A percentile compares a stretch with the other conserved stretches of the same genome.
phyloP scores from a whole-genome alignment of 2,888 invertebrate species.

The Amorpha juglandis region DNA sequence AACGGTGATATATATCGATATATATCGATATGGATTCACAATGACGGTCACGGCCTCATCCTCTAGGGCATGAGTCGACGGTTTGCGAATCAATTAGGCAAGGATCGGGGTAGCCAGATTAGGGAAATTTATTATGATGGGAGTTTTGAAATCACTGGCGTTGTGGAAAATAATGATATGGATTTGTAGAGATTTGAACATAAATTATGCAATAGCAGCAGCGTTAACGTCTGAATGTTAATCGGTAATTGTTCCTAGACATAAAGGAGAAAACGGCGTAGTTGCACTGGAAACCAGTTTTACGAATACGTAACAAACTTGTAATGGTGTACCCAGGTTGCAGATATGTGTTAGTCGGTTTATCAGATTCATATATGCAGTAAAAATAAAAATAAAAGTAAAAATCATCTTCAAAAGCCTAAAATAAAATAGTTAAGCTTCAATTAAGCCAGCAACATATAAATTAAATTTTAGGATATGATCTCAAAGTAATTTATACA shows the following conservation, averaged over 20 bases:
- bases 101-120: constrained; percentile 44
- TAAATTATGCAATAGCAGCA: too few species aligned
- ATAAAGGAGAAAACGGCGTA: not conserved
- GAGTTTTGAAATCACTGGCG: constrained; percentile 9
- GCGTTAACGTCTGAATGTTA: too few species aligned
- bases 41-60: constrained; percentile 26
- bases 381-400: too few species aligned
- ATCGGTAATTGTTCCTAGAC: too few species aligned
- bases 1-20: constrained; percentile 17
- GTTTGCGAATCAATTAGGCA: constrained; percentile 67
- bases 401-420: too few species aligned
- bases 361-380: too few species aligned
- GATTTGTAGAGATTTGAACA: not conserved
- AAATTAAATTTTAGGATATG: too few species aligned
- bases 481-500: too few species aligned
- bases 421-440: too few species aligned
- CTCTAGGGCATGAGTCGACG: constrained; percentile 47
- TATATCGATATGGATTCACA: constrained; percentile 15
- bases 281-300: not conserved
- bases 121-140: constrained; percentile 1
- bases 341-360: not conserved
- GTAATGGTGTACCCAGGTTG: not conserved
- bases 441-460: too few species aligned
- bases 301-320: not conserved
- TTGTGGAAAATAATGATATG: not conserved